Evolutionary conservation across 1,140 invertebrate species (phyloP).

Genomic region (Hyles euphorbiae): DNA sequence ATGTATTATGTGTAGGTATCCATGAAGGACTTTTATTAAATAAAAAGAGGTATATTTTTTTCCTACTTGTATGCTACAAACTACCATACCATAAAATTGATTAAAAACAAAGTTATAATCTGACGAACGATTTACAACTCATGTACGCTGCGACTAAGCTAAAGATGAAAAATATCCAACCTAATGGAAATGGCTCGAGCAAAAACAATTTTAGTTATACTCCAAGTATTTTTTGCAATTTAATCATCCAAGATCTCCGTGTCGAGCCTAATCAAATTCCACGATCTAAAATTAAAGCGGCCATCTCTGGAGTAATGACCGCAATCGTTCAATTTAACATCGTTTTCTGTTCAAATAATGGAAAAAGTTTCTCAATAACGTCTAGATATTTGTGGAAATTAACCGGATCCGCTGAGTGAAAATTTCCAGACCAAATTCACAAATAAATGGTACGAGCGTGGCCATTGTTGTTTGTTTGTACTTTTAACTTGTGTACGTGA

Average conservation of each 20-base stretch:
- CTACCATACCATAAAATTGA: too few species aligned
- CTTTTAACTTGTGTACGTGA: constrained; percentile 1
- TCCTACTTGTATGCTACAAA: too few species aligned
- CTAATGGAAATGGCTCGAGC: too few species aligned
- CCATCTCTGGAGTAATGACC: constrained; percentile 26
- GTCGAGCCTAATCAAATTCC: constrained; percentile 13
- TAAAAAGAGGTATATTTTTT: too few species aligned
- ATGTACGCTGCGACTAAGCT: too few species aligned
- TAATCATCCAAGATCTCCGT: background rate
- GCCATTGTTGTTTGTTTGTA: background rate
- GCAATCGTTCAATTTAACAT: constrained; percentile 31
- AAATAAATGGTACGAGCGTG: background rate
- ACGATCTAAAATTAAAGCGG: constrained; percentile 14
- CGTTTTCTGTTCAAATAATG: constrained; percentile 32
- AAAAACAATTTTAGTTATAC: too few species aligned
- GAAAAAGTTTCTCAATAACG: constrained; percentile 43
- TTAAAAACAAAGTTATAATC: too few species aligned
- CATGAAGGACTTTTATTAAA: too few species aligned
- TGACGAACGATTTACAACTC: too few species aligned
- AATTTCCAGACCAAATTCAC: constrained; percentile 12
- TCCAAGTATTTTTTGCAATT: background rate
- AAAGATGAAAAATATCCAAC: too few species aligned
- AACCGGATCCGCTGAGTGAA: constrained; percentile 19
- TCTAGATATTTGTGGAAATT: constrained; percentile 25
- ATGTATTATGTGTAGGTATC: too few species aligned